Conservation (phyloP, 2,113 vertebrate species). For the Callopanchax toddi region DNA sequence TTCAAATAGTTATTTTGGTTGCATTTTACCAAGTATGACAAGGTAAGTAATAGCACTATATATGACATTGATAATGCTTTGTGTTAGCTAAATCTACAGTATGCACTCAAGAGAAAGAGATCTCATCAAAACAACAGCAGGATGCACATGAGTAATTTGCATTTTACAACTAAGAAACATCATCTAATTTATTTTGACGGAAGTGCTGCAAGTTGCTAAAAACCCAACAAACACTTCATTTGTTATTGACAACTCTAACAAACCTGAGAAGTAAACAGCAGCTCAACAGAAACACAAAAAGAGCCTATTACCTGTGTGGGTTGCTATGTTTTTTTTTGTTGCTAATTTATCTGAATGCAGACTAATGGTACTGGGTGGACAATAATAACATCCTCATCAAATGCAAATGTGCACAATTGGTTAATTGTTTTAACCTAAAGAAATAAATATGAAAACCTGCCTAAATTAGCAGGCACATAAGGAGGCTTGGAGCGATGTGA, state of each 20-base stretch:
- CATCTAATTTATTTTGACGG: constrained; percentile 17
- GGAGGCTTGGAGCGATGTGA: constrained; percentile 60
- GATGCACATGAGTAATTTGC: constrained; percentile 32
- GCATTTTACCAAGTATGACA: not conserved
- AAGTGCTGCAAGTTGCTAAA: constrained; percentile 24
- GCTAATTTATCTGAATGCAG: constrained; percentile 25
- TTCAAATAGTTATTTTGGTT: constrained; percentile 1
- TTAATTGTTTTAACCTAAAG: constrained; percentile 70
- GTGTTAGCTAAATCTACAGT: constrained; percentile 25
- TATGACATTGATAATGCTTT: constrained; percentile 17
- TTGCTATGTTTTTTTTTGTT: constrained; percentile 23
- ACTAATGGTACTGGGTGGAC: constrained; percentile 59
- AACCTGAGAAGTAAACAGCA: constrained; percentile 50
- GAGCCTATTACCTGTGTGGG: constrained; percentile 39
- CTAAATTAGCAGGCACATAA: constrained; percentile 65
- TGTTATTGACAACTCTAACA: constrained; percentile 40
- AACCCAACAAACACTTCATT: constrained; percentile 17
- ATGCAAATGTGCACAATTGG: constrained; percentile 71
- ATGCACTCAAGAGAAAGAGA: constrained; percentile 14
- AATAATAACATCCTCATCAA: constrained; percentile 61
- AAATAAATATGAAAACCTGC: constrained; percentile 67
- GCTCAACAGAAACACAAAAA: constrained; percentile 39
- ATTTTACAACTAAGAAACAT: constrained; percentile 43
- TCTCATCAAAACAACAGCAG: constrained; percentile 49
- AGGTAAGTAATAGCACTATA: constrained; percentile 3